phyloP scores from a whole-genome alignment of 1,140 invertebrate species.

The Pogonognathellus flavescens region DNA sequence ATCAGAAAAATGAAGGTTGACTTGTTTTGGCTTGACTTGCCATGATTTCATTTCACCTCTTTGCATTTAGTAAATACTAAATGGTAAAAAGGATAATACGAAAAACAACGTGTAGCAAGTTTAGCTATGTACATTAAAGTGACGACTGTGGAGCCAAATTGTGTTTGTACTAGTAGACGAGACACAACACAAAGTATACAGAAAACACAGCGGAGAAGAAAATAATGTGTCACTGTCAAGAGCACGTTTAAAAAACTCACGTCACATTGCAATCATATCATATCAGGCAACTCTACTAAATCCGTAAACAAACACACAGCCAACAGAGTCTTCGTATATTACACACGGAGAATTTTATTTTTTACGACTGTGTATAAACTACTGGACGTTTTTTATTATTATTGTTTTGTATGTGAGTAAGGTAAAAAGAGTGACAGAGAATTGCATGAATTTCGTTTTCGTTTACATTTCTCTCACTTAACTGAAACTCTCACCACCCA shows the following conservation, averaged over 20 bases:
- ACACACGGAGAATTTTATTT: neutral
- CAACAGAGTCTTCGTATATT: neutral
- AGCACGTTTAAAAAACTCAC: slow-evolving; percentile 34
- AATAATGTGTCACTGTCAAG: slow-evolving; percentile 46
- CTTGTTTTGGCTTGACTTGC: neutral
- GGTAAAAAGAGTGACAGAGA: neutral
- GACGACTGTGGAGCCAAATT: too few species aligned
- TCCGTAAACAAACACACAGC: slow-evolving; percentile 26
- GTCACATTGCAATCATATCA: neutral
- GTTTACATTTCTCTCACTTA: neutral
- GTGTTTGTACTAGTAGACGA: neutral
- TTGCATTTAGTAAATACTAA: slow-evolving; percentile 2
- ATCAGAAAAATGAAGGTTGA: slow-evolving; percentile 35
- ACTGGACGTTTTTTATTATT: too few species aligned
- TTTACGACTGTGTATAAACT: neutral
- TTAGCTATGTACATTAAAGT: too few species aligned
- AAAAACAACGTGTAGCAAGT: too few species aligned
- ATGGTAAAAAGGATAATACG: too few species aligned
- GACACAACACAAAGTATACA: neutral
- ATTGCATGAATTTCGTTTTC: neutral
- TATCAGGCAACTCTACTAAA: slow-evolving; percentile 11
- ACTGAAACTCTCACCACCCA: neutral
- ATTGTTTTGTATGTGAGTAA: too few species aligned
- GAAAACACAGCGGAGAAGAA: neutral
- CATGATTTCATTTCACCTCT: slow-evolving; percentile 3